A percentile compares a stretch with the other conserved stretches of the same genome.
phyloP scores from a whole-genome alignment of 2,888 invertebrate species.

The Leptogaster cylindrica region DNA sequence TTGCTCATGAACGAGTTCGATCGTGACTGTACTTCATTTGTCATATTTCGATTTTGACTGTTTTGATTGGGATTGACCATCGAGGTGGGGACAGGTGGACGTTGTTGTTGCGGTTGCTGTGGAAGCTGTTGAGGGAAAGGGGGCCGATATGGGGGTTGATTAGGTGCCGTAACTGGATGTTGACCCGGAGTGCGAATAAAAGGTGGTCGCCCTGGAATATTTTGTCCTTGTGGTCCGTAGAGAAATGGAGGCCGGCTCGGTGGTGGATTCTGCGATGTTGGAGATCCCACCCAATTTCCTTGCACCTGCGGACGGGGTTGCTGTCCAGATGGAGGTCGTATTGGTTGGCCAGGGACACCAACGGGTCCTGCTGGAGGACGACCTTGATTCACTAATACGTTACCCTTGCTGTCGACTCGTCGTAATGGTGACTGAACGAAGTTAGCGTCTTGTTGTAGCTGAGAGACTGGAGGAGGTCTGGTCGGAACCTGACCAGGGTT shows the following conservation, averaged over 20 bases:
- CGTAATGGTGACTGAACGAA: slow-evolving; percentile 58
- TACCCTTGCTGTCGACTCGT: slow-evolving; percentile 63
- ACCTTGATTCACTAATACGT: slow-evolving; percentile 53
- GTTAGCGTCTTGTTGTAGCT: slow-evolving; percentile 45
- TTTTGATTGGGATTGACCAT: slow-evolving; percentile 48
- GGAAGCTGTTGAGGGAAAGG: slow-evolving; percentile 53
- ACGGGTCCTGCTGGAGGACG: slow-evolving; percentile 53
- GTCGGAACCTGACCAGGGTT: slow-evolving; percentile 54
- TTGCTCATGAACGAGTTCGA: slow-evolving; percentile 45
- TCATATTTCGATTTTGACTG: slow-evolving; percentile 25
- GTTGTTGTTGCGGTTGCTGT: slow-evolving; percentile 53
- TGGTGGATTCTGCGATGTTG: slow-evolving; percentile 41
- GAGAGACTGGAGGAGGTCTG: slow-evolving; percentile 54
- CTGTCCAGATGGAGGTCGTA: slow-evolving; percentile 55
- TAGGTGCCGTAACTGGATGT: slow-evolving; percentile 49
- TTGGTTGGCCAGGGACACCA: slow-evolving; percentile 54
- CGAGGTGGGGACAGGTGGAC: slow-evolving; percentile 49
- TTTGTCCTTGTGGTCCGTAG: slow-evolving; percentile 46
- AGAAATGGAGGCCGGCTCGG: slow-evolving; percentile 52
- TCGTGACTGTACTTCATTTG: slow-evolving; percentile 33
- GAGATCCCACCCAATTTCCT: slow-evolving; percentile 53
- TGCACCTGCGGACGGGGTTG: slow-evolving; percentile 55
- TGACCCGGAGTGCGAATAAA: slow-evolving; percentile 52
- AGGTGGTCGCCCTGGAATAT: slow-evolving; percentile 36
- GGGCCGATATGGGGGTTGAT: slow-evolving; percentile 51